Conservation (phyloP, 2,113 vertebrate species). For the Bostrychus sinensis region DNA sequence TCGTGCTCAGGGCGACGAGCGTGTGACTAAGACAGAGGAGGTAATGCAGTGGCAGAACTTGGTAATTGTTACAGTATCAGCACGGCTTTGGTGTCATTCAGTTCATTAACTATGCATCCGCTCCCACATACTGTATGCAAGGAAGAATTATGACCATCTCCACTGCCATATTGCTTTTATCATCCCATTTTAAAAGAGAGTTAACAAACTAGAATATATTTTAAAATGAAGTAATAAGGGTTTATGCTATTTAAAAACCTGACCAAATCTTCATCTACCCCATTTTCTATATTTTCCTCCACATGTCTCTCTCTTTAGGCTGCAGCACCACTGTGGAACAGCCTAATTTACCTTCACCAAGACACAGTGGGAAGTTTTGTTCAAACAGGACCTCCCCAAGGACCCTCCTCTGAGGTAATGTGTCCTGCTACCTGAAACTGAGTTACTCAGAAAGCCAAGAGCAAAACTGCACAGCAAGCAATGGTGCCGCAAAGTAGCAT, state of each 20-base stretch:
- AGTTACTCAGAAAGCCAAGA: constrained; percentile 38
- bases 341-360: constrained; percentile 42
- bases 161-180: constrained; percentile 24
- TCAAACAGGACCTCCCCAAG: constrained; percentile 47
- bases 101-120: constrained; percentile 57
- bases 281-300: constrained; percentile 7
- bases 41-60: constrained; percentile 55
- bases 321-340: constrained; percentile 20
- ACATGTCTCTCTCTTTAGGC: constrained; percentile 5
- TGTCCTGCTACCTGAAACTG: constrained; percentile 52
- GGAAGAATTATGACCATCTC: constrained; percentile 19
- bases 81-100: constrained; percentile 41
- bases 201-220: constrained; percentile 27
- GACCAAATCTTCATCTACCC: background rate
- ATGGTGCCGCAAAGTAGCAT: constrained; percentile 12
- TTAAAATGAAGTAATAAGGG: background rate
- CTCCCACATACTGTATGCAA: constrained; percentile 26
- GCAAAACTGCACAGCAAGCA: constrained; percentile 33
- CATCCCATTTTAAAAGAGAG: constrained; percentile 16
- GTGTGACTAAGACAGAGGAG: constrained; percentile 44
- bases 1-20: constrained; percentile 37
- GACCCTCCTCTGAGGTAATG: constrained; percentile 31
- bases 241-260: constrained; percentile 41
- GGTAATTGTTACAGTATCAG: constrained; percentile 67
- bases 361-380: constrained; percentile 58